Percentiles rank a stretch among this genome's conserved stretches.
phyloP scores from a whole-genome alignment of 2,113 vertebrate species.

The Candoia aspera region DNA sequence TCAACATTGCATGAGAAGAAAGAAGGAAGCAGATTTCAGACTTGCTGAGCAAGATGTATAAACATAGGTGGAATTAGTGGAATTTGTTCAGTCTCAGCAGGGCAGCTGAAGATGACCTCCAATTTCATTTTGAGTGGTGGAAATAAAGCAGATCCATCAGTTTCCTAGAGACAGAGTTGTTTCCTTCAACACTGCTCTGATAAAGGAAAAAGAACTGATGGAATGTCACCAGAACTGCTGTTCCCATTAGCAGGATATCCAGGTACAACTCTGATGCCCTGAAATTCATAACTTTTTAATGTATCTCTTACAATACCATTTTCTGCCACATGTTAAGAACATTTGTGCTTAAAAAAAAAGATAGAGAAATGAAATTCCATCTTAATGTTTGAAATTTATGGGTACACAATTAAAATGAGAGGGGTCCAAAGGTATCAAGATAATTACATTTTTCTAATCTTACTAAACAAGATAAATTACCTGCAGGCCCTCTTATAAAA shows the following conservation, averaged over 20 bases:
- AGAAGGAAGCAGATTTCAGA: not conserved
- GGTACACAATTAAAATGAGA: slow-evolving; percentile 88
- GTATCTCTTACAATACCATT: slow-evolving; percentile 73
- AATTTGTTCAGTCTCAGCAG: not conserved
- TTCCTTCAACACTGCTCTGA: not conserved
- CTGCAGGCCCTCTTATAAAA: slow-evolving; percentile 98
- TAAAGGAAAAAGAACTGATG: slow-evolving; percentile 45
- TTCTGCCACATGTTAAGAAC: slow-evolving; percentile 80
- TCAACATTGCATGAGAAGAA: not conserved
- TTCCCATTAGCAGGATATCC: slow-evolving; percentile 49
- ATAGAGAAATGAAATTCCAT: slow-evolving; percentile 59
- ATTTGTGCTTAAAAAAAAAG: slow-evolving; percentile 73
- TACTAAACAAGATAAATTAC: slow-evolving; percentile 99
- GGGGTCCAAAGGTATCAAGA: slow-evolving; percentile 97
- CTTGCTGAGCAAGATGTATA: not conserved
- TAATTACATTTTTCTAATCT: slow-evolving; percentile 98
- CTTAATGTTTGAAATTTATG: slow-evolving; percentile 87
- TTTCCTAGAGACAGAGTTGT: slow-evolving; percentile 42
- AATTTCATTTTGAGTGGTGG: slow-evolving; percentile 60
- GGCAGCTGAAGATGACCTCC: slow-evolving; percentile 39
- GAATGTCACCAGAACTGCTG: not conserved
- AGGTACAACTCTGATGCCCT: slow-evolving; percentile 63
- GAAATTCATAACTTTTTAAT: slow-evolving; percentile 72
- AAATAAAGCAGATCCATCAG: slow-evolving; percentile 44
- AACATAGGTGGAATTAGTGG: slow-evolving; percentile 21